Evolutionary conservation across 2,888 invertebrate genomes (phyloP).

Genomic region (Synanthedon tipuliformis): DNA sequence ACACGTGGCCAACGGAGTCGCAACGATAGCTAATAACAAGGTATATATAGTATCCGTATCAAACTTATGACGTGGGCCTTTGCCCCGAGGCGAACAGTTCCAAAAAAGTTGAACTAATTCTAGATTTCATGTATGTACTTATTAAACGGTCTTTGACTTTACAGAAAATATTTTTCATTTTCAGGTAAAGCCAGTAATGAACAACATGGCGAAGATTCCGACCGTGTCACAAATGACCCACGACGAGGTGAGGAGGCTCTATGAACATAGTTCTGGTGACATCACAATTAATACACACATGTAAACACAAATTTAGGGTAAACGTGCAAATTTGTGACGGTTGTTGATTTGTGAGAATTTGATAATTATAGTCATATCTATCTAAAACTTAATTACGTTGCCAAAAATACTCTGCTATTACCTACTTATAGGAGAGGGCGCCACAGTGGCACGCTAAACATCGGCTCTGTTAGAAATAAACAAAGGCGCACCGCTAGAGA

Average conservation of each 20-base stretch:
- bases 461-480: too few relatives aligned
- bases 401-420: too few relatives aligned
- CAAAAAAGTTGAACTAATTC: too few relatives aligned
- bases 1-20: slow-evolving; percentile 37
- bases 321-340: background rate
- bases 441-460: too few relatives aligned
- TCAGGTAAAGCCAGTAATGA: slow-evolving; percentile 46
- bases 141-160: background rate
- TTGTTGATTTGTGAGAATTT: background rate
- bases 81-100: too few relatives aligned
- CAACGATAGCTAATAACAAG: slow-evolving; percentile 35
- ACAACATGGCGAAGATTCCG: slow-evolving; percentile 35
- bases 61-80: too few relatives aligned
- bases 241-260: slow-evolving; percentile 49
- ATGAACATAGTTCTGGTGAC: slow-evolving; percentile 47
- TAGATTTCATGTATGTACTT: background rate
- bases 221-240: slow-evolving; percentile 56
- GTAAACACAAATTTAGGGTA: slow-evolving; percentile 13
- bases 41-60: slow-evolving; percentile 11
- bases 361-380: too few relatives aligned
- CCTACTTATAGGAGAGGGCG: too few relatives aligned
- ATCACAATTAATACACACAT: slow-evolving; percentile 48
- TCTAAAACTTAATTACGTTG: too few relatives aligned
- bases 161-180: slow-evolving; percentile 1
- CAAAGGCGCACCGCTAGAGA: too few relatives aligned